phyloP scores from a whole-genome alignment of 2,113 vertebrate species.

The Oreochromis aureus region DNA sequence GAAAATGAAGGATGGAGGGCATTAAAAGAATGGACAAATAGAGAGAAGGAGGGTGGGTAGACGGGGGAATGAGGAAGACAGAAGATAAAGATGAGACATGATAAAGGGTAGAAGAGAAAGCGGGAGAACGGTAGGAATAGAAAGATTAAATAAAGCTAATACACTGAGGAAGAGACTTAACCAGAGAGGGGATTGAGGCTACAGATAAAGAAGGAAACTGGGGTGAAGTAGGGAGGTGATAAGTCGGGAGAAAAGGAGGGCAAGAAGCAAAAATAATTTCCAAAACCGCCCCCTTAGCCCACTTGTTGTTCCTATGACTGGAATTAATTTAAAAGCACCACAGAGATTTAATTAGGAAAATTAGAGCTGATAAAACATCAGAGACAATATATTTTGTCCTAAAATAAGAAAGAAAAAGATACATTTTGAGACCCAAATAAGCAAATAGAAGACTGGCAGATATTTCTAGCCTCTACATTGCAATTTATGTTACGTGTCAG shows the following conservation, averaged over 20 bases:
- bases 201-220: background rate
- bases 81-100: background rate
- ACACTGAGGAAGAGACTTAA: background rate
- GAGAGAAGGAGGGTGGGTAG: background rate
- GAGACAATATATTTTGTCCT: background rate
- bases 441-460: background rate
- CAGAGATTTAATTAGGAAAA: background rate
- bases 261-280: background rate
- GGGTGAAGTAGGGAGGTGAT: background rate
- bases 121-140: background rate
- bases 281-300: background rate
- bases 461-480: background rate
- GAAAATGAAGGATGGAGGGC: background rate
- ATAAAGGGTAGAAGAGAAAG: background rate
- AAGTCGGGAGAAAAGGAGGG: background rate
- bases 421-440: background rate
- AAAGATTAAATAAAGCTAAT: background rate
- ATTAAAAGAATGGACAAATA: background rate
- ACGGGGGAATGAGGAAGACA: background rate
- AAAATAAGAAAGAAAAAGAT: background rate
- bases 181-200: background rate
- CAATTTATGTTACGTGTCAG: background rate
- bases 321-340: background rate
- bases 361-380: background rate
- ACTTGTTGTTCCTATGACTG: background rate